Evolutionary conservation across 1,140 invertebrate species (phyloP), one percentile per base, ranked within the genome.

Genomic region (Apis dorsata): DNA sequence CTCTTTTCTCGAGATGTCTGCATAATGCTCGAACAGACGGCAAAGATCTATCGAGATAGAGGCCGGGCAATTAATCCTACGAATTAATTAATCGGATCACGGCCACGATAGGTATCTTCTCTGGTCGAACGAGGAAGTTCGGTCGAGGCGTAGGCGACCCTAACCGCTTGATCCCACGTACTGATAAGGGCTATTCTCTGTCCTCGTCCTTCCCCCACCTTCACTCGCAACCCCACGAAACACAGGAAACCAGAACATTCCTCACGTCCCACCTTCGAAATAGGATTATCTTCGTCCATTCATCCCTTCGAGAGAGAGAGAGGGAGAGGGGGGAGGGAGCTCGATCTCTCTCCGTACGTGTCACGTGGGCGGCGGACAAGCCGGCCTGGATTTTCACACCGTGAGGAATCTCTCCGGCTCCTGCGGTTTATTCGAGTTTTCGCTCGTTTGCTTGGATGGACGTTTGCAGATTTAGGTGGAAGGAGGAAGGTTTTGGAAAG

Each of bases 11-110:
- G 19, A 8, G 63, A 71, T 68, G 73, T 69, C 80, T 77, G 74
- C 80, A 69, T 76, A 82, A 83, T 66, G 75, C 81, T 79, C 68
- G 19, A 34, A 53, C 62, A 72, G 74, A 69, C 81, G 57, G 68
- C 76, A 51, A 79, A 79, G 81, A 90, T 90, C 81, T 76, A 81
- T 89, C 86, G 80, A 69, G 89, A 90, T 89, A 86, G 71, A 83
- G 81, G 69, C 65, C 24, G 34, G 34, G 75, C 86, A 86, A 90
- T 91, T 91, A 91, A 91, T 91, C 82, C 79, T 84, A 84, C 81
- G 80, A 90, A 91, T 90, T 85, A 88, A 91, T 90, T 90, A 87
- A 89, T 88, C 82, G 79, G 68, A 85, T 85, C 88, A 78, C 85
- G 80, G 68, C 60, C 72, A 73, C 51, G 63, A 87, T 79, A 80